Evolutionary conservation across 2,113 vertebrate genomes (phyloP).

Genomic region (Heterotilapia buettikoferi): DNA sequence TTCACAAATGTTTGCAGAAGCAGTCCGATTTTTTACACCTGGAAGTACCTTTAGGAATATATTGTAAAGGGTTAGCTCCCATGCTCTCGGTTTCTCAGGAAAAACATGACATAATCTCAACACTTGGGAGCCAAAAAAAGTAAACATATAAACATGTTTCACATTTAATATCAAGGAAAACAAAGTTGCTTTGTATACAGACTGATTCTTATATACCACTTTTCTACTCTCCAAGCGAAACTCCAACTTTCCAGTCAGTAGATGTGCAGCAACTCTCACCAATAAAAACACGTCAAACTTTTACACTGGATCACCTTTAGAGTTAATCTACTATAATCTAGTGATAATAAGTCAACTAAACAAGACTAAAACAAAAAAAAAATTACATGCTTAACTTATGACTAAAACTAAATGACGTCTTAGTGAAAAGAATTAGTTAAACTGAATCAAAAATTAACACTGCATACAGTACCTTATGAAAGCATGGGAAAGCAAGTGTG

Average conservation of each 20-base stretch:
- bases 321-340: neutral
- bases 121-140: neutral
- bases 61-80: neutral
- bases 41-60: neutral
- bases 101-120: accelerated
- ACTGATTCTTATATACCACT: neutral
- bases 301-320: neutral
- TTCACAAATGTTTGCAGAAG: neutral
- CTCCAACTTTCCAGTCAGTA: neutral
- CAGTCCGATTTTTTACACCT: neutral
- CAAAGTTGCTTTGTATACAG: neutral
- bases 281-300: neutral
- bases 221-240: neutral
- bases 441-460: neutral
- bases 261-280: neutral
- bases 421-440: neutral
- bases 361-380: neutral
- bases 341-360: neutral
- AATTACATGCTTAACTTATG: neutral
- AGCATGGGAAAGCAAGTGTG: accelerated
- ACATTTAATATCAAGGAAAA: neutral
- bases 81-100: neutral
- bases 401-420: accelerated
- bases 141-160: neutral
- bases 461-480: neutral